phyloP scores from a whole-genome alignment of 2,797 vertebrate species.

The Cyclopterus lumpus region DNA sequence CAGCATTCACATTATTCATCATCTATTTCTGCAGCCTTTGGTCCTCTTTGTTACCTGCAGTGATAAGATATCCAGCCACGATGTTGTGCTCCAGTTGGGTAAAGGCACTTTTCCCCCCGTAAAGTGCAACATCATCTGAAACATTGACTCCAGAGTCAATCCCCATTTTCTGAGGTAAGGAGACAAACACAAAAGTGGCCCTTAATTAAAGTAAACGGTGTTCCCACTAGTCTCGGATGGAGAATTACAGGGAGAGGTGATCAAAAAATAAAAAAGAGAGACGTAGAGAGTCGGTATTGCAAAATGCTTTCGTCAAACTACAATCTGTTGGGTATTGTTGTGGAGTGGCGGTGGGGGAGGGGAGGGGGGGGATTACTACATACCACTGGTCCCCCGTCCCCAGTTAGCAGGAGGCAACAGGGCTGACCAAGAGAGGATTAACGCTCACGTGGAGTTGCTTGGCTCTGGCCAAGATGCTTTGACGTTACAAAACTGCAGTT shows the following conservation, averaged over 20 bases:
- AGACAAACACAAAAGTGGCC: conserved; percentile 13
- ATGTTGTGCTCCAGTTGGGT: conserved; percentile 94
- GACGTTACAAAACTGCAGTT: conserved; percentile 32
- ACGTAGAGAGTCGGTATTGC: conserved; percentile 49
- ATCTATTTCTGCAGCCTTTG: neutral
- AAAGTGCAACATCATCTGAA: conserved; percentile 72
- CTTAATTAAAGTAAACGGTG: neutral
- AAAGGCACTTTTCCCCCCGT: conserved; percentile 88
- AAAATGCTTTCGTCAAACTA: conserved; percentile 30
- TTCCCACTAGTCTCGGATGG: neutral
- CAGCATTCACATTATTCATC: neutral
- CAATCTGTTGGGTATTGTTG: conserved; percentile 25
- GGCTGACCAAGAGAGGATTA: conserved; percentile 80
- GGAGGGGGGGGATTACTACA: conserved; percentile 68
- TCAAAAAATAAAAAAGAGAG: conserved; percentile 18
- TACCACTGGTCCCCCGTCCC: conserved; percentile 56
- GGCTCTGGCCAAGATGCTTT: conserved; percentile 25
- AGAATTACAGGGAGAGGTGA: conserved; percentile 8
- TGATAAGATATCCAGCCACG: conserved; percentile 94
- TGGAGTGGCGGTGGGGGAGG: conserved; percentile 55
- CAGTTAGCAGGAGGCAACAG: conserved; percentile 63
- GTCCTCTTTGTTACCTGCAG: conserved; percentile 88
- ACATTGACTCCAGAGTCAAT: conserved; percentile 79
- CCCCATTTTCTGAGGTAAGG: conserved; percentile 67
- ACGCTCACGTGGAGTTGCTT: conserved; percentile 74